Evolutionary conservation across 2,888 invertebrate species (phyloP).

Genomic region (Stratiomys singularior): DNA sequence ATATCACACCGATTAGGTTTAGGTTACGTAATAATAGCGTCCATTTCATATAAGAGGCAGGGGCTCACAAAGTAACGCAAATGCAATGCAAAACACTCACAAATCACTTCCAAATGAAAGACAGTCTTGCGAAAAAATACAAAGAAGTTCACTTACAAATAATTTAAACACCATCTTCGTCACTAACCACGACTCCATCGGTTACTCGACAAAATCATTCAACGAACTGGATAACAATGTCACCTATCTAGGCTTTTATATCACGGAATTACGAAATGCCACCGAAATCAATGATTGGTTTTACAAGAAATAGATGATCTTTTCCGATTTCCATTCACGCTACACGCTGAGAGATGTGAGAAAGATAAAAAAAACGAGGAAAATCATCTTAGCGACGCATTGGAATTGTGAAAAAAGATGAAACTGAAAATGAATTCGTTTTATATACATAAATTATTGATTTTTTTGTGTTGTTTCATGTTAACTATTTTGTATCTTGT

Average conservation of each 20-base stretch:
- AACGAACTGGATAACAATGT: conserved; percentile 31
- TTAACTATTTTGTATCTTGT: not conserved
- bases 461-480: not conserved
- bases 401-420: not conserved
- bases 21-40: not conserved
- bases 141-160: conserved; percentile 18
- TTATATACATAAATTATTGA: conserved; percentile 33
- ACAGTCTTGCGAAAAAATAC: not conserved
- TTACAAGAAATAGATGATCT: conserved; percentile 21
- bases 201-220: conserved; percentile 2
- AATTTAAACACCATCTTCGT: not conserved
- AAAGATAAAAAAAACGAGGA: conserved; percentile 1
- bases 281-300: conserved; percentile 25
- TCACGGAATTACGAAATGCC: conserved; percentile 41
- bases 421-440: conserved; percentile 7
- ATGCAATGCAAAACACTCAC: not conserved
- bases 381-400: conserved; percentile 18
- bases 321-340: not conserved
- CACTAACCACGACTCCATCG: not conserved
- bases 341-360: not conserved
- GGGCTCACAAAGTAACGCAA: not conserved
- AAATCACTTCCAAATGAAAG: not conserved
- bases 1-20: conserved; percentile 14
- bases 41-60: not conserved
- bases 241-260: conserved; percentile 39